Conservation (phyloP, 2,797 vertebrate genomes). For the Aldrovandia affinis region DNA sequence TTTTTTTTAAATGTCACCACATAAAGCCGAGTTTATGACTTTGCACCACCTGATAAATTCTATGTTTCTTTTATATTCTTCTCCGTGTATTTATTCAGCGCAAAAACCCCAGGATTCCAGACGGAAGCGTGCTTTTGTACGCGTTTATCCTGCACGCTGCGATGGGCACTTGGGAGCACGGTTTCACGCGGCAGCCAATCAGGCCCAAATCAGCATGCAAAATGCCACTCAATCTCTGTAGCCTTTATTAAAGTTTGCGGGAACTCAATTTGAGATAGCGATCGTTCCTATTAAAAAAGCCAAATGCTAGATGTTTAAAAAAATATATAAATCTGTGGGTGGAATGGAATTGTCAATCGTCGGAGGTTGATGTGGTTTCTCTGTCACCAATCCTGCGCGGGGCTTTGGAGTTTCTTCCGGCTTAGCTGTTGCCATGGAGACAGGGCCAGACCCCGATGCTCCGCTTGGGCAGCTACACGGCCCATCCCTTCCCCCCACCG, state of each 20-base stretch:
- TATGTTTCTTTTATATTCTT: slow-evolving; percentile 33
- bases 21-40: slow-evolving; percentile 60
- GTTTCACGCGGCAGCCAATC: slow-evolving; percentile 97
- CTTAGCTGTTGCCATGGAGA: slow-evolving; percentile 93
- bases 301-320: slow-evolving; percentile 99
- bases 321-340: slow-evolving; percentile 97
- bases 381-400: slow-evolving; percentile 99
- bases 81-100: slow-evolving; percentile 92
- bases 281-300: slow-evolving; percentile 99
- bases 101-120: slow-evolving; percentile 84
- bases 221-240: slow-evolving; percentile 99
- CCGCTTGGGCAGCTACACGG: not conserved
- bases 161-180: slow-evolving; percentile 90
- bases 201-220: slow-evolving; percentile 99
- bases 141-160: slow-evolving; percentile 92
- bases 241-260: slow-evolving; percentile 99
- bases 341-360: slow-evolving; percentile 99
- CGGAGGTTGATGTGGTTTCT: slow-evolving; percentile 99
- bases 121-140: slow-evolving; percentile 87
- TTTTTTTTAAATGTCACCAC: not conserved
- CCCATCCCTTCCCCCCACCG: too few relatives aligned
- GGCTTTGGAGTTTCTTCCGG: slow-evolving; percentile 98
- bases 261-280: slow-evolving; percentile 99
- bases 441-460: slow-evolving; percentile 52
- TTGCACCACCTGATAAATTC: slow-evolving; percentile 69